Base-by-base conservation (phyloP, 2,888 invertebrate genomes). In the Dugesia japonica region DNA sequence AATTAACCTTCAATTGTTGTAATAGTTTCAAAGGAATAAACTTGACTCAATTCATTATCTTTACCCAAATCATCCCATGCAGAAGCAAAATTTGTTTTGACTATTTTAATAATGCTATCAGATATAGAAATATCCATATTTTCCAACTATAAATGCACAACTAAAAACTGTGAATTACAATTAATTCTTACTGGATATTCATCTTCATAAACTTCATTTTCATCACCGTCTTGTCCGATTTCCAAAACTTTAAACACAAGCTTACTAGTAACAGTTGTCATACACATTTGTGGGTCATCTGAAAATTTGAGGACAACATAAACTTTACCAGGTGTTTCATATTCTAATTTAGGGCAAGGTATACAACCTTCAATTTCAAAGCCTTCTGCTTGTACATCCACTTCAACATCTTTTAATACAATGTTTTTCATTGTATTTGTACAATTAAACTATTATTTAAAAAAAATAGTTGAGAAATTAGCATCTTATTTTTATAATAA, bases 141-240 rank as follows among this genome's bases (percentile, higher is more conserved):
- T 86, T 98, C 98, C 77, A 98, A 84, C 89, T 89, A 80, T 13
- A 80, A 81, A 26, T 26, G 20, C 7, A 7, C n/a, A n/a, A n/a
- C n/a, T n/a, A n/a, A n/a, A 42, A n/a, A 42, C 13, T 42, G n/a
- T 13, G n/a, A 42, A 13, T 42, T 42, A 42, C n/a, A n/a, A n/a
- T n/a, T n/a, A n/a, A 26, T 33, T 80, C 85, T 81, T 82, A 88
- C 88, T 81, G 84, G 84, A 83, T 98, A 98, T 78, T 94, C 92
- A 83, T 99, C 98, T 77, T 91, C 90, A 81, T 97, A 98, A 4
- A 94, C 90, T 82, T 95, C 94, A n/a, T 94, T 94, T 0, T 92
- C 90, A 38, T 79, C 75, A 80, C 94, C 93, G 0, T 95, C 92
- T 72, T 90, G 87, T 0, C 97, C 95, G 0, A 94, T 93, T 26